These are phyloP conservation scores for Leptinotarsa peninsularis DNA, from an alignment of 2,888 invertebrate genomes.

Conservation along the genomic window DNA sequence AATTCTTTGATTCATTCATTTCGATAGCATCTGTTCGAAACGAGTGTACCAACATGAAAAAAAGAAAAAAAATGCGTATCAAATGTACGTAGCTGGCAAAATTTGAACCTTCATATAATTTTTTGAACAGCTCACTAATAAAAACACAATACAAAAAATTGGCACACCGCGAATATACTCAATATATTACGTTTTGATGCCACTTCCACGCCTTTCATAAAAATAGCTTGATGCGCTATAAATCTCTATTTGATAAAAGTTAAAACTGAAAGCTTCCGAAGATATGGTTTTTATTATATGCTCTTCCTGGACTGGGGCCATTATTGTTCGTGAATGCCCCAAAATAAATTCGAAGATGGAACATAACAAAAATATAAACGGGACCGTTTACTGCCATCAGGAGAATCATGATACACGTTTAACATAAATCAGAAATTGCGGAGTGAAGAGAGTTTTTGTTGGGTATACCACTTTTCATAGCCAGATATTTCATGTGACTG, in stretches of 20 bases:
- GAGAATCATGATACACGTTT: neutral
- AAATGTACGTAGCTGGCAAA: too few species aligned
- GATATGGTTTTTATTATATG: slow-evolving; percentile 5
- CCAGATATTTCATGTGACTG: too few species aligned
- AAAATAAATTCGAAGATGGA: slow-evolving; percentile 10
- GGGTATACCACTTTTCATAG: too few species aligned
- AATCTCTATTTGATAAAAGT: slow-evolving; percentile 9
- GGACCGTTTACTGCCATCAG: slow-evolving; percentile 3
- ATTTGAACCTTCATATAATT: too few species aligned
- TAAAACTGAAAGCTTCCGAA: slow-evolving; percentile 12
- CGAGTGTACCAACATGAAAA: too few species aligned
- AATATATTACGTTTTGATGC: neutral
- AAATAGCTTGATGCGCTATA: slow-evolving; percentile 4
- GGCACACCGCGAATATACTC: neutral
- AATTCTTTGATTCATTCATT: too few species aligned
- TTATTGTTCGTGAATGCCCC: slow-evolving; percentile 3
- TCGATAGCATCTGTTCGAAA: too few species aligned
- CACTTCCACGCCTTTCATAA: neutral
- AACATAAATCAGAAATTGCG: neutral
- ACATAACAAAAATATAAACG: slow-evolving; percentile 9
- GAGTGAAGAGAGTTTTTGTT: too few species aligned
- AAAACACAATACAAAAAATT: neutral
- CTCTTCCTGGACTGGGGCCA: neutral
- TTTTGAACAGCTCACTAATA: too few species aligned
- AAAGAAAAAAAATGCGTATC: too few species aligned